These are phyloP conservation scores for Oplegnathus fasciatus DNA, from an alignment of 2,113 vertebrate species.

Conservation along the genomic window DNA sequence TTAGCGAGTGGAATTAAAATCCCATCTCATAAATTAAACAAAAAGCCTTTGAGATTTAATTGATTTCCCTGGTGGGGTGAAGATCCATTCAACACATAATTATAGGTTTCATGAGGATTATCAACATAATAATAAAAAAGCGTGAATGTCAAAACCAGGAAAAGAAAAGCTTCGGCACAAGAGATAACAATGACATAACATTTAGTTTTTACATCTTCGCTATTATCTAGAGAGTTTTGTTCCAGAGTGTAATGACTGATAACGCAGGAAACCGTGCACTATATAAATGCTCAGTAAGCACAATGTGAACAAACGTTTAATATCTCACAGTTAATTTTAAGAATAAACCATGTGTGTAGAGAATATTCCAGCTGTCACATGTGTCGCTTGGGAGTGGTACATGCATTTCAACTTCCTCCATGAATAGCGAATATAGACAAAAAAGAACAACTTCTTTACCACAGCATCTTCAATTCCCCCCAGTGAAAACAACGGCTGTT, in stretches of 20 bases:
- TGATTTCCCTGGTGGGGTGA: constrained; percentile 62
- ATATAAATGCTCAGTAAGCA: constrained; percentile 4
- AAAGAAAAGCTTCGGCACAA: constrained; percentile 39
- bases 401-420: not conserved
- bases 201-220: constrained; percentile 31
- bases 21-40: constrained; percentile 66
- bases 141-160: constrained; percentile 36
- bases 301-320: not conserved
- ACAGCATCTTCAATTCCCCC: not conserved
- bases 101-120: constrained; percentile 65
- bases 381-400: not conserved
- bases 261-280: not conserved
- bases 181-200: constrained; percentile 27
- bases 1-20: constrained; percentile 70
- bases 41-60: constrained; percentile 68
- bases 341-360: not conserved
- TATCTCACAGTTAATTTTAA: not conserved
- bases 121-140: constrained; percentile 62
- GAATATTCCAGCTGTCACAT: constrained; percentile 4
- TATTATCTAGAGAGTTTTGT: constrained; percentile 28
- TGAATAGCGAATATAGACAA: not conserved
- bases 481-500: not conserved
- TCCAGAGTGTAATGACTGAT: constrained; percentile 14
- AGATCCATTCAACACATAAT: constrained; percentile 69
- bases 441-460: too few relatives aligned